Percentiles rank a stretch among this genome's conserved stretches.
Evolutionary conservation across 2,888 invertebrate species (phyloP).

Genomic region (Brassicogethes aeneus): DNA sequence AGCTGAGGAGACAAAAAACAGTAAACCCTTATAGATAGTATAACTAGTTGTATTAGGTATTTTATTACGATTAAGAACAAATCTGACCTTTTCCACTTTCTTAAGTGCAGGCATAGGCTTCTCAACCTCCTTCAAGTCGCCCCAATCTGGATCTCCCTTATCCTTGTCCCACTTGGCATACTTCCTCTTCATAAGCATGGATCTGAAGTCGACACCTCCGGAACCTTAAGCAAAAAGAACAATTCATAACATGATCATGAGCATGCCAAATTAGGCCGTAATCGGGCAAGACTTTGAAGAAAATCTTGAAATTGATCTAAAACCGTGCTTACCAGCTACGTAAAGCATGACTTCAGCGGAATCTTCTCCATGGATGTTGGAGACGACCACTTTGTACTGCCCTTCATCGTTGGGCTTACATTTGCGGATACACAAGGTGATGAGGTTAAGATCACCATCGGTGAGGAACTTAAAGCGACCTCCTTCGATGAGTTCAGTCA

Average conservation of each 20-base stretch:
- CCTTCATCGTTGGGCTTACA: slow-evolving; percentile 96
- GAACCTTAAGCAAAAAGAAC: slow-evolving; percentile 56
- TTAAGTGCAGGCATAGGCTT: slow-evolving; percentile 79
- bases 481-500: slow-evolving; percentile 87
- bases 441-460: slow-evolving; percentile 85
- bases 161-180: slow-evolving; percentile 90
- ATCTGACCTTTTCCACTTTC: slow-evolving; percentile 86
- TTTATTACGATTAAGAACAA: slow-evolving; percentile 10
- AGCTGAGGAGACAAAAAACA: slow-evolving; percentile 16
- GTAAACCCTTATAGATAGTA: neutral
- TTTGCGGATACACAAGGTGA: slow-evolving; percentile 92
- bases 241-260: neutral
- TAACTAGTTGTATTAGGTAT: neutral
- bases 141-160: slow-evolving; percentile 88
- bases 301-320: neutral
- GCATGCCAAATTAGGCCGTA: neutral
- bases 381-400: slow-evolving; percentile 85
- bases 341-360: slow-evolving; percentile 92
- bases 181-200: slow-evolving; percentile 93
- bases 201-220: slow-evolving; percentile 98
- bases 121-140: slow-evolving; percentile 85
- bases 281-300: no score
- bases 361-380: slow-evolving; percentile 92
- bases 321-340: slow-evolving; percentile 68
- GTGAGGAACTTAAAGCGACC: slow-evolving; percentile 93